Base-by-base conservation (phyloP, 2,797 vertebrate genomes). In the Garrulus glandarius region DNA sequence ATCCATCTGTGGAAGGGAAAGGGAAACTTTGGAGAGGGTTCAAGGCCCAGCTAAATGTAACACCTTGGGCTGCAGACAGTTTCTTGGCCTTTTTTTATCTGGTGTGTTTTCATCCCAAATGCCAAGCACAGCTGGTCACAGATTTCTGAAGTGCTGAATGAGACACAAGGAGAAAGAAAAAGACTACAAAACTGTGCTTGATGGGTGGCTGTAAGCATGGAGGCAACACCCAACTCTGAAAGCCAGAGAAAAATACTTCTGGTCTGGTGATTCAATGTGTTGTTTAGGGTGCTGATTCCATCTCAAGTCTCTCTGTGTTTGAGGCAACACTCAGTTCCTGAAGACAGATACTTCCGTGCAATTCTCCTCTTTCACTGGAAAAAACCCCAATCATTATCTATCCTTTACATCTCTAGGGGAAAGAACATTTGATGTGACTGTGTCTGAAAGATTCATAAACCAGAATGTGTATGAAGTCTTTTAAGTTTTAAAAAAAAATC, bases 51-150 rank as follows among this genome's bases (percentile, higher is more conserved):
- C 43, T 81, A 19, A 71, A 84, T 88, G 44, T 47, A 75, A 61
- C 69, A 70, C 13, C n/a, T 75, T 50, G 57, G 76, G 65, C 80
- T 94, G 61, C 34, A 86, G 83, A 53, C 39, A 65, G 36, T 75
- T 93, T 90, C 53, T 88, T 92, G 72, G n/a, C 56, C 44, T 95
- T 90, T 95, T 93, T 95, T 90, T 13, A 75, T 78, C 15, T 9
- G 2, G 15, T 71, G 36, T 16, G 19, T 90, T 96, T 95, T 92
- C 53, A 46, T 64, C 57, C 46, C 50, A 36, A 75, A n/a, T 86
- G 74, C 69, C 79, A 86, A 75, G 70, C 29, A 50, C 34, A 59
- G 57, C 26, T 74, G 86, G 83, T 63, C 65, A 47, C 71, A 92
- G 85, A 70, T 94, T 53, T 61, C 57, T 70, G 72, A 70, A 57